Conservation (phyloP, 1,140 invertebrate genomes). For the Ooceraea biroi region DNA sequence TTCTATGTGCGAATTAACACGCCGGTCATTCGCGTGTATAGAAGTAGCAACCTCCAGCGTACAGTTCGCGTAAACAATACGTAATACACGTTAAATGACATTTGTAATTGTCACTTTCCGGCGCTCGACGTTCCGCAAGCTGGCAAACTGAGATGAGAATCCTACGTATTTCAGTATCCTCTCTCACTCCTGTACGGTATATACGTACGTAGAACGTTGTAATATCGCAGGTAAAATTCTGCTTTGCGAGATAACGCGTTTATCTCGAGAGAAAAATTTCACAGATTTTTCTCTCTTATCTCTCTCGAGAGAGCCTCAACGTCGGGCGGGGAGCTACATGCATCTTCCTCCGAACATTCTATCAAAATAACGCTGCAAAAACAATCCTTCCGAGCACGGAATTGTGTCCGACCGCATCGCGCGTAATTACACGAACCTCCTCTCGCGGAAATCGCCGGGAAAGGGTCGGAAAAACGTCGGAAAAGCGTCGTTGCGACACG, state of each 20-base stretch:
- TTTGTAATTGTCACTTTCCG: conserved; percentile 27
- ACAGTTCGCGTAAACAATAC: not conserved
- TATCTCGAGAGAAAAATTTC: conserved; percentile 7
- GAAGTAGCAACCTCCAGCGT: conserved; percentile 1
- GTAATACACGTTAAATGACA: conserved; percentile 27
- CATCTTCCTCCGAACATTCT: too few species aligned
- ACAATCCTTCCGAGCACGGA: too few species aligned
- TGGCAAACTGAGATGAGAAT: conserved; percentile 20
- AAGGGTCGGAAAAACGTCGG: too few species aligned
- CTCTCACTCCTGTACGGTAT: not conserved
- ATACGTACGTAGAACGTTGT: conserved; percentile 5
- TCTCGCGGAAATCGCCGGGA: too few species aligned
- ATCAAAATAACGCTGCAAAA: too few species aligned
- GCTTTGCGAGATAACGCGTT: not conserved
- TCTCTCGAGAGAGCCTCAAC: too few species aligned
- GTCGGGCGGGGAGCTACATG: too few species aligned
- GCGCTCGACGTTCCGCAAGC: not conserved
- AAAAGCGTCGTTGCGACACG: too few species aligned
- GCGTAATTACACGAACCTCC: too few species aligned
- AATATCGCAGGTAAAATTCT: not conserved
- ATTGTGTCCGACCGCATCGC: too few species aligned
- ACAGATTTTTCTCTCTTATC: not conserved
- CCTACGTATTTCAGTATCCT: not conserved
- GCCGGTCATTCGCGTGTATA: not conserved
- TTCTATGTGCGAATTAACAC: conserved; percentile 11